phyloP scores from a whole-genome alignment of 2,888 invertebrate genomes.

The Hartigia nigra region DNA sequence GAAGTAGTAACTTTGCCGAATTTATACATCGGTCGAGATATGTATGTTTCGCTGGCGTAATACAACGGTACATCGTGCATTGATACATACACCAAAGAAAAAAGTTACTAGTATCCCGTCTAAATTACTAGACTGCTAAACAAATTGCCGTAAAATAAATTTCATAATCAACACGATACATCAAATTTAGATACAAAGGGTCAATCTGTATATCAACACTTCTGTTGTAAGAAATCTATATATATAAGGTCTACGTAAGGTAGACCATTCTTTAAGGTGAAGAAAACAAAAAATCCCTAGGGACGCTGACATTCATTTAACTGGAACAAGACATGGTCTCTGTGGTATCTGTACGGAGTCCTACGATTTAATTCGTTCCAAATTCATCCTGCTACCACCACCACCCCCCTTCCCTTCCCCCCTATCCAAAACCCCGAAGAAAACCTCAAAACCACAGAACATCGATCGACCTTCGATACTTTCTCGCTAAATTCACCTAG shows the following conservation, averaged over 20 bases:
- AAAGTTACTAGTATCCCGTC: background rate
- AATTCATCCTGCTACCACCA: constrained; percentile 17
- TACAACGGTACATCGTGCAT: background rate
- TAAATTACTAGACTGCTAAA: background rate
- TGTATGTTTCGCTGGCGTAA: background rate
- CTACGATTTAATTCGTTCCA: constrained; percentile 15
- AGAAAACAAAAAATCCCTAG: constrained; percentile 9
- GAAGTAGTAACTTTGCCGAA: background rate
- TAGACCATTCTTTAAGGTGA: background rate
- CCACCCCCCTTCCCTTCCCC: too few species aligned
- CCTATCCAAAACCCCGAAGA: background rate
- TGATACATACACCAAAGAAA: background rate
- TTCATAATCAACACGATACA: background rate
- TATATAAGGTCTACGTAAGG: background rate
- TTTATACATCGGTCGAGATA: background rate
- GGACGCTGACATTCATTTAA: constrained; percentile 21
- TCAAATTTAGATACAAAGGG: too few species aligned
- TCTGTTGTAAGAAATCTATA: background rate
- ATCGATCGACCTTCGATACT: constrained; percentile 34
- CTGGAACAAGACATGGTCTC: constrained; percentile 18
- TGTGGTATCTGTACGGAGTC: background rate
- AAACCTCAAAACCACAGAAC: constrained; percentile 25
- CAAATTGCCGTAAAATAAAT: background rate
- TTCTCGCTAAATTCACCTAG: constrained; percentile 15
- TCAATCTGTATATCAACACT: background rate